Percentiles rank a stretch among this genome's conserved stretches.
These are phyloP conservation scores for Hydraecia micacea DNA, from an alignment of 2,888 invertebrate species.

Conservation along the genomic window DNA sequence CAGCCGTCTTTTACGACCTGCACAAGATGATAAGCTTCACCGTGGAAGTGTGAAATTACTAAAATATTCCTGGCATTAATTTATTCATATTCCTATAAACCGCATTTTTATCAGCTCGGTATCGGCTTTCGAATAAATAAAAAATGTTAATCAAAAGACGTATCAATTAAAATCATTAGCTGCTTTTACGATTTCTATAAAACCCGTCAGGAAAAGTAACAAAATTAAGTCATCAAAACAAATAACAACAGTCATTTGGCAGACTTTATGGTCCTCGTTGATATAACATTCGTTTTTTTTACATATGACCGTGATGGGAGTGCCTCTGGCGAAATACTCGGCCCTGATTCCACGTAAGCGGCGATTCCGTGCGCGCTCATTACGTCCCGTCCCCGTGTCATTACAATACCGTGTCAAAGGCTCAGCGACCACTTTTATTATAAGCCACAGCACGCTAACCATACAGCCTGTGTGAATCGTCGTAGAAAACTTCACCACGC, in stretches of 20 bases:
- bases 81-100: constrained; percentile 60
- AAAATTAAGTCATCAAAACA: constrained; percentile 75
- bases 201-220: constrained; percentile 61
- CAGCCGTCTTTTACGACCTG: constrained; percentile 54
- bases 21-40: constrained; percentile 54
- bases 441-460: constrained; percentile 64
- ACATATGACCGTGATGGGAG: constrained; percentile 71
- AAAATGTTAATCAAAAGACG: constrained; percentile 49
- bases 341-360: constrained; percentile 69
- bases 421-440: constrained; percentile 73
- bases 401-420: constrained; percentile 71
- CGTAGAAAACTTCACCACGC: constrained; percentile 64
- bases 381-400: constrained; percentile 67
- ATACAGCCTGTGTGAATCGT: constrained; percentile 58
- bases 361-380: constrained; percentile 75
- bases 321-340: constrained; percentile 75
- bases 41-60: constrained; percentile 58
- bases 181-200: constrained; percentile 70
- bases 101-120: constrained; percentile 55
- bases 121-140: constrained; percentile 54
- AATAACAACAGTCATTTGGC: constrained; percentile 69
- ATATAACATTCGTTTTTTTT: constrained; percentile 74
- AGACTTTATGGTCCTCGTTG: constrained; percentile 65
- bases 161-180: constrained; percentile 58
- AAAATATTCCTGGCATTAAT: constrained; percentile 56